Evolutionary conservation across 2,113 vertebrate species (phyloP), one percentile per base, ranked within the genome.

Genomic region (Rallus limicola): DNA sequence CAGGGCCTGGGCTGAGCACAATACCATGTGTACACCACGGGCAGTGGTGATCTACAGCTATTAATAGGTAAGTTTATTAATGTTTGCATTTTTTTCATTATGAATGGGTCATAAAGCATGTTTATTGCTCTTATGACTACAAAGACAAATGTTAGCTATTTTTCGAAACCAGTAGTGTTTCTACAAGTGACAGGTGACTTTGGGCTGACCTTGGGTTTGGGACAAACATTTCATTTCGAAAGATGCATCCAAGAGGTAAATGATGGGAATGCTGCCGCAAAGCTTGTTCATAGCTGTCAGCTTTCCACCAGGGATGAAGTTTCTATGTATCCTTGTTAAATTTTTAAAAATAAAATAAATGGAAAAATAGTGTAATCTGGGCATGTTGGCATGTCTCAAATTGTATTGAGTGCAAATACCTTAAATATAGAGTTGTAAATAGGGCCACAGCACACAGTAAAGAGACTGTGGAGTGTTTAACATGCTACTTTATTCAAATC

Each of bases 401-500:
- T 58, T n/a, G 76, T 62, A 88, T 40, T 19, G 79, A 93, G 84
- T 38, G 86, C 92, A 90, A 88, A 86, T 90, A 86, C 42, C 70
- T 93, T 64, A 72, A 74, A 59, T 60, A 81, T 6, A 10, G 86
- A 65, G 55, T 48, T 90, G 93, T 95, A 96, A 96, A 96, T 92
- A 95, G 88, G 65, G 79, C 70, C 68, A 11, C 15, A 62, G 59
- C 82, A 63, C 50, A 23, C 40, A 68, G 52, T 25, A 55, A 77
- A 70, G 90, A 81, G 88, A 5, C 46, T 6, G 63, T 10, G 34
- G 79, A 78, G 92, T 85, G 82, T 90, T 96, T 83, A 92, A 95
- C 90, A 84, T 46, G 74, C 90, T 92, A 13, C 84, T 96, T 91
- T 90, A 92, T 92, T 93, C 88, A 83, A 91, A 96, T 86, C 85